phyloP scores from a whole-genome alignment of 2,113 vertebrate species.

The Plecturocebus donacophilus region DNA sequence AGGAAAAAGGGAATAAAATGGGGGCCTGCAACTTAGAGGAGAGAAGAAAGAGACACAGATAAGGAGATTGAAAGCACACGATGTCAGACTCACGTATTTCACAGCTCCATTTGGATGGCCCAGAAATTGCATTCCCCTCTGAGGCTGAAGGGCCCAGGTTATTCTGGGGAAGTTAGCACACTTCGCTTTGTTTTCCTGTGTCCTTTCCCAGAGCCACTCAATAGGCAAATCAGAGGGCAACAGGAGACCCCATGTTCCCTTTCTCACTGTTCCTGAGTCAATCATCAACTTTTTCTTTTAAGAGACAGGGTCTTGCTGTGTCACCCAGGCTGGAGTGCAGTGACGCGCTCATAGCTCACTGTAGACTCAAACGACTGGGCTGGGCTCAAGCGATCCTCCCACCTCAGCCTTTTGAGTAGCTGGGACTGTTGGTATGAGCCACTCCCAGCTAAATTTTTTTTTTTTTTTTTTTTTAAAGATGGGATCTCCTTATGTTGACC shows the following conservation, averaged over 20 bases:
- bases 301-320: too few relatives aligned
- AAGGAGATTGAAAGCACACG: not conserved
- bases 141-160: too few relatives aligned
- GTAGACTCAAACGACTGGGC: too few relatives aligned
- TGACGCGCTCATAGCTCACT: too few relatives aligned
- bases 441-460: too few relatives aligned
- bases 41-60: not conserved
- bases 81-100: accelerated
- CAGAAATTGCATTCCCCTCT: accelerated
- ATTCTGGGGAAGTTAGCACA: not conserved
- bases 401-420: too few relatives aligned
- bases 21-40: not conserved
- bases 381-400: too few relatives aligned
- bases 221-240: not conserved
- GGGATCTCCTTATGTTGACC: too few relatives aligned
- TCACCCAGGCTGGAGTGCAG: too few relatives aligned
- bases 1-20: not conserved
- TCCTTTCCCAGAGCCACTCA: not conserved
- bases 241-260: accelerated
- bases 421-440: too few relatives aligned
- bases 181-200: not conserved
- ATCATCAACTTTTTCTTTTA: too few relatives aligned
- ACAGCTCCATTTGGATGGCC: not conserved
- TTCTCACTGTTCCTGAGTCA: not conserved
- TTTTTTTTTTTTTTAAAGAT: too few relatives aligned